phyloP scores from a whole-genome alignment of 2,888 invertebrate species.

The Clitarchus hookeri region DNA sequence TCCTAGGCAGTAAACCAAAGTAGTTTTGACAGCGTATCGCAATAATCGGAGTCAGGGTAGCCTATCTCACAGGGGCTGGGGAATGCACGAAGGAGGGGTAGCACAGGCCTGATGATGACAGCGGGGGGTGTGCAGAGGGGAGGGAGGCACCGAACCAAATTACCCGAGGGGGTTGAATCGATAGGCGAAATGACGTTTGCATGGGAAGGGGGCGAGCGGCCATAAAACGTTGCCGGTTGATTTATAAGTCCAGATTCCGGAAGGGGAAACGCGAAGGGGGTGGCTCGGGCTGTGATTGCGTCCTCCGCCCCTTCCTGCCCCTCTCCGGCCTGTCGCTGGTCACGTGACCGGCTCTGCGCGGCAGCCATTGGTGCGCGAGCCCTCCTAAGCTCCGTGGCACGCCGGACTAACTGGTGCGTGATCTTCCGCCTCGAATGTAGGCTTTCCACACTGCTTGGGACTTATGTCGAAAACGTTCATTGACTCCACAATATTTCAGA shows the following conservation, averaged over 20 bases:
- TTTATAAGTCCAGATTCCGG: slow-evolving; percentile 14
- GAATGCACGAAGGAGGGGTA: not conserved
- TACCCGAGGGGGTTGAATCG: slow-evolving; percentile 9
- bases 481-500: too few relatives aligned
- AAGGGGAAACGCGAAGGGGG: not conserved
- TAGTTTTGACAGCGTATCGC: too few relatives aligned
- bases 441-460: too few relatives aligned
- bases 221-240: slow-evolving; percentile 14
- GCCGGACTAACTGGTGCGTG: too few relatives aligned
- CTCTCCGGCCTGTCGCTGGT: not conserved
- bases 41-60: not conserved
- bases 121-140: not conserved
- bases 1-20: too few relatives aligned
- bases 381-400: too few relatives aligned
- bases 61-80: not conserved
- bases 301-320: not conserved
- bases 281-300: not conserved
- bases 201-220: not conserved
- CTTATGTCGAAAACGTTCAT: too few relatives aligned
- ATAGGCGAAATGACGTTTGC: slow-evolving; percentile 14
- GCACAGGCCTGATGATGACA: not conserved
- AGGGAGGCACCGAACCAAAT: not conserved
- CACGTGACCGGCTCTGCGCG: not conserved
- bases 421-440: too few relatives aligned
- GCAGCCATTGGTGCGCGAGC: too few relatives aligned